These are phyloP conservation scores for Thalassophryne amazonica DNA, from an alignment of 2,797 vertebrate genomes.

Conservation along the genomic window DNA sequence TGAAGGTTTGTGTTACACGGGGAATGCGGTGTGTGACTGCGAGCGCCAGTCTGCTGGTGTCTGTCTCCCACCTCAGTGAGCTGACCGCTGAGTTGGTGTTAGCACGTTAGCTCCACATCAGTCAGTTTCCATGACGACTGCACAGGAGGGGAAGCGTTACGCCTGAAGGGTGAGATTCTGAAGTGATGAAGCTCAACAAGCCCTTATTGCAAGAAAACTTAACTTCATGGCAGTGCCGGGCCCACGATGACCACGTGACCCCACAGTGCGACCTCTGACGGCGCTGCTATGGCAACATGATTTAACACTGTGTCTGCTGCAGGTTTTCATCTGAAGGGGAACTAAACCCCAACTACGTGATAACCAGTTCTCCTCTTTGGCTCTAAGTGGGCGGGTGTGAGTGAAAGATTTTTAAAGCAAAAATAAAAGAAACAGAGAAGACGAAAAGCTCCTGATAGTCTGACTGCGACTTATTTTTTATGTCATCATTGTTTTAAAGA, in stretches of 20 bases:
- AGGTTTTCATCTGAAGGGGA: neutral
- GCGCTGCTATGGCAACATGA: neutral
- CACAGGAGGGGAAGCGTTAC: neutral
- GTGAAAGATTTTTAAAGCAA: slow-evolving; percentile 29
- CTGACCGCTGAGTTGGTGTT: neutral
- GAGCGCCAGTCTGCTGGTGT: too few relatives aligned
- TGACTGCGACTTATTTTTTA: slow-evolving; percentile 20
- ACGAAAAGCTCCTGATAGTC: slow-evolving; percentile 7
- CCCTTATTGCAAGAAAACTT: neutral
- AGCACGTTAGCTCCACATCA: neutral
- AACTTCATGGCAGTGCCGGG: too few relatives aligned
- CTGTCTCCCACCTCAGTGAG: neutral
- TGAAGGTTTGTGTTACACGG: too few relatives aligned
- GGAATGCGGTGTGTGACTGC: too few relatives aligned
- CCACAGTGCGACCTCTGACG: too few relatives aligned
- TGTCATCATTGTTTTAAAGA: slow-evolving; percentile 11
- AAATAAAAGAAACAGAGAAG: slow-evolving; percentile 11
- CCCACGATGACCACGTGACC: too few relatives aligned
- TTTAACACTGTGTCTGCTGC: too few relatives aligned
- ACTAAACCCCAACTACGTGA: neutral
- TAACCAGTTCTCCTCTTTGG: slow-evolving; percentile 67
- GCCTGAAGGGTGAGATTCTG: neutral
- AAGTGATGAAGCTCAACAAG: neutral
- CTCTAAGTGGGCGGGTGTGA: slow-evolving; percentile 24
- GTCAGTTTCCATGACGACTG: neutral